Conservation (phyloP, 2,113 vertebrate genomes). For the Isurus oxyrinchus region DNA sequence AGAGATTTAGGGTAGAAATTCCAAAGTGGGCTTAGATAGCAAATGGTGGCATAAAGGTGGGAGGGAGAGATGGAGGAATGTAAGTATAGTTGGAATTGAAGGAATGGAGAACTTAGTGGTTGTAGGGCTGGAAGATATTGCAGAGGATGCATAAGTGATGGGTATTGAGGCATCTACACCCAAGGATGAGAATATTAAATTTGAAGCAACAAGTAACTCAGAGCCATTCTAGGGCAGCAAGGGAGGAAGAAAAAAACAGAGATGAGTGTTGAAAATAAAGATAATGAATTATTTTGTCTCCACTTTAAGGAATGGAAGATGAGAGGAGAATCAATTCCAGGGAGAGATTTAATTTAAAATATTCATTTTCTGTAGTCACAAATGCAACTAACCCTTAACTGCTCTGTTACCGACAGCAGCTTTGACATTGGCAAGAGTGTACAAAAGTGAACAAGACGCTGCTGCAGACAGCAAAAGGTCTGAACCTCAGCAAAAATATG, state of each 20-base stretch:
- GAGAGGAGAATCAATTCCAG: background rate
- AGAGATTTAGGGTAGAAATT: background rate
- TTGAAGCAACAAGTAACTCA: background rate
- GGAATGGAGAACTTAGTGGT: background rate
- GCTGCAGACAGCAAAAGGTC: background rate
- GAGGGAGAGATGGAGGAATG: background rate
- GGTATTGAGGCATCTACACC: background rate
- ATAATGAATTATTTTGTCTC: background rate
- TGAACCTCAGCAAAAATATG: background rate
- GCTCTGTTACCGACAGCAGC: background rate
- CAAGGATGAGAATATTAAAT: background rate
- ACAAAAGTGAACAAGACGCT: background rate
- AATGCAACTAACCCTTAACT: background rate
- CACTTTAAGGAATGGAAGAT: background rate
- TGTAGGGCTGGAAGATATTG: background rate
- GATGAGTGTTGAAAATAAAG: background rate
- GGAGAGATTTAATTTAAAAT: background rate
- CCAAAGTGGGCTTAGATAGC: background rate
- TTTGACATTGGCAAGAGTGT: background rate
- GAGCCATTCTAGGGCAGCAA: background rate
- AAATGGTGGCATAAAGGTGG: background rate
- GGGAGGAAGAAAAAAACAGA: background rate
- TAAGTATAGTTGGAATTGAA: background rate
- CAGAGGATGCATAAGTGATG: no score
- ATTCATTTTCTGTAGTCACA: background rate